Conservation (phyloP, 2,113 vertebrate species). For the Uria lomvia region DNA sequence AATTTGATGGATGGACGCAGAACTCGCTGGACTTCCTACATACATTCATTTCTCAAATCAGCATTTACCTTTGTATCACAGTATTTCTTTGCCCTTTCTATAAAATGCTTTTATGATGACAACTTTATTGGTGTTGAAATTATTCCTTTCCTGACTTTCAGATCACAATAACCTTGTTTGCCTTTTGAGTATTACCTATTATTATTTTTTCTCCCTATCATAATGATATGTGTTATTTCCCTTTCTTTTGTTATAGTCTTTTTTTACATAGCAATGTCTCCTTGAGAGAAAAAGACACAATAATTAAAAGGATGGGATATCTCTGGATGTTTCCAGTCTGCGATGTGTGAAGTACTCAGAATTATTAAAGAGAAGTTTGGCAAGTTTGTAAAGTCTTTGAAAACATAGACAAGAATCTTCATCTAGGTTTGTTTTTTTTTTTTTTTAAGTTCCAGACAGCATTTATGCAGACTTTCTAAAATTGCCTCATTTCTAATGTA, state of each 20-base stretch:
- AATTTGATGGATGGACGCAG: not conserved
- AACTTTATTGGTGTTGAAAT: not conserved
- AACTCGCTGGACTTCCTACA: not conserved
- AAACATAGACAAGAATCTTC: not conserved
- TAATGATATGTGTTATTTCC: not conserved
- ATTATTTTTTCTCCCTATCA: not conserved
- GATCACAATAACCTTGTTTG: slow-evolving; percentile 2
- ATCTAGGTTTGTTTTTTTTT: not conserved
- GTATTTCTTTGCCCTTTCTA: not conserved
- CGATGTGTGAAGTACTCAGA: not conserved
- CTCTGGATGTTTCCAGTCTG: not conserved
- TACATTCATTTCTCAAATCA: not conserved
- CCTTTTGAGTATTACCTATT: not conserved
- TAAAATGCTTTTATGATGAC: not conserved
- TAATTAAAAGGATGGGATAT: not conserved
- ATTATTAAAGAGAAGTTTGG: not conserved
- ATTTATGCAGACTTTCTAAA: not conserved
- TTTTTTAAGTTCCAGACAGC: not conserved
- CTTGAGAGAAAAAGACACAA: not conserved
- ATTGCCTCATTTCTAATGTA: not conserved
- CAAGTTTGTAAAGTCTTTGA: not conserved
- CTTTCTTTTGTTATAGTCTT: not conserved
- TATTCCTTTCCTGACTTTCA: not conserved
- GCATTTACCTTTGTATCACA: not conserved
- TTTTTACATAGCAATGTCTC: not conserved